Percentiles rank a stretch among this genome's conserved stretches.
phyloP scores from a whole-genome alignment of 1,140 invertebrate species.

The Periplaneta americana region DNA sequence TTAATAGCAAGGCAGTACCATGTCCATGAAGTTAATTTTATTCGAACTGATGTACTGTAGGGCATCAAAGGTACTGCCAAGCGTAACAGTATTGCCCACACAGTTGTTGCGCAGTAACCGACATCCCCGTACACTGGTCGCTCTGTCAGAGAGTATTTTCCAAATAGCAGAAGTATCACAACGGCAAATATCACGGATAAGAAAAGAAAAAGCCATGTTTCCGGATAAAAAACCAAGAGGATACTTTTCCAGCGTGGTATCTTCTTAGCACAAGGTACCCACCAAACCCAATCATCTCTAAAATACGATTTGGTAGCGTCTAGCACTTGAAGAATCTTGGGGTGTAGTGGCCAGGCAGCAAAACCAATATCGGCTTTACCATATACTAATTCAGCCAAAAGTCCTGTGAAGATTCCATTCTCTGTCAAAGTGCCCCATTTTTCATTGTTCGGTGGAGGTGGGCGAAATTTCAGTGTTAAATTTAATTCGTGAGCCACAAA shows the following conservation, averaged over 20 bases:
- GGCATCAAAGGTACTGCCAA: neutral
- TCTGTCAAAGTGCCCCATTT: neutral
- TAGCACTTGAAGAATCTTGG: neutral
- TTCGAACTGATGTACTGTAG: neutral
- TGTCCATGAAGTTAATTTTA: neutral
- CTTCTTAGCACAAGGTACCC: neutral
- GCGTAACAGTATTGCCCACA: neutral
- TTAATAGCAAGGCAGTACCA: neutral
- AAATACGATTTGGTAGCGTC: neutral
- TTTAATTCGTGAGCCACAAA: neutral
- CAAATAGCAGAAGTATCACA: neutral
- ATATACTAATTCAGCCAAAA: neutral
- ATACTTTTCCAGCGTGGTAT: neutral
- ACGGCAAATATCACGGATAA: neutral
- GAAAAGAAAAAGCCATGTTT: neutral
- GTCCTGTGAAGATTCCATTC: neutral
- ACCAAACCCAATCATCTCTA: neutral
- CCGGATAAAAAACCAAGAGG: neutral
- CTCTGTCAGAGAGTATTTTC: neutral
- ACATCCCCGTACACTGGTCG: neutral
- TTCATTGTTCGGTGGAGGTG: neutral
- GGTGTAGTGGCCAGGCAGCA: neutral
- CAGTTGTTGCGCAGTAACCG: neutral
- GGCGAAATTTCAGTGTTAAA: neutral
- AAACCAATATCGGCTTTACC: neutral